Evolutionary conservation across 1,140 invertebrate species (phyloP), one percentile per base, ranked within the genome.

Genomic region (Drosophila ironensis): DNA sequence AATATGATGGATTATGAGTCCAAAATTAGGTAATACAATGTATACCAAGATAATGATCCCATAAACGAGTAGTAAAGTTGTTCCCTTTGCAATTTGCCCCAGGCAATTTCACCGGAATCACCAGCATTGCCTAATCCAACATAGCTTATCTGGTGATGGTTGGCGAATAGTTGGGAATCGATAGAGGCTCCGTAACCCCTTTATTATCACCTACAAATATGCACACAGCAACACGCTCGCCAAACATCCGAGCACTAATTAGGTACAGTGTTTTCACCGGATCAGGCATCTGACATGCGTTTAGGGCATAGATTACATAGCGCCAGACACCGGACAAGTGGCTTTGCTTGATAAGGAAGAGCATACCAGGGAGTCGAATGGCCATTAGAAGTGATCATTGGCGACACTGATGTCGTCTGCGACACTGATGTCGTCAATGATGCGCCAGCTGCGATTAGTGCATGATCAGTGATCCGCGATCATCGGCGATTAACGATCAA

Each of bases 161-260:
- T 22, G 6, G 22, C 22, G 4, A 57, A 53, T 38, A 54, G 33
- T 48, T 38, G 12, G 4, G 22, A 44, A 53, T 66, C 22, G 24
- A 68, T 54, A 41, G 37, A 16, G 24, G 11, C 54, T n/a, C 52
- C 52, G 19, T 60, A 60, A 60, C 56, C 56, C 56, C 56, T 56
- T 60, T n/a, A n/a, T n/a, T n/a, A n/a, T 60, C 56, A 60, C 56
- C 56, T 60, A 60, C 51, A 60, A 56, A 60, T 60, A 56, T 60
- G 56, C 56, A 60, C 51, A 60, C 33, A 54, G 8, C 16, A 16
- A 28, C 64, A 46, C 41, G 50, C 41, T 68, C 41, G 25, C 37
- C 66, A 69, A 69, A 69, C 66, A 69, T 63, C 48, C 24, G n/a
- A 51, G 25, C 24, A 57, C 28, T 69, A 69, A 69, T 68, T 54